Evolutionary conservation across 2,797 vertebrate genomes (phyloP).

Genomic region (Lindbergichthys nudifrons): DNA sequence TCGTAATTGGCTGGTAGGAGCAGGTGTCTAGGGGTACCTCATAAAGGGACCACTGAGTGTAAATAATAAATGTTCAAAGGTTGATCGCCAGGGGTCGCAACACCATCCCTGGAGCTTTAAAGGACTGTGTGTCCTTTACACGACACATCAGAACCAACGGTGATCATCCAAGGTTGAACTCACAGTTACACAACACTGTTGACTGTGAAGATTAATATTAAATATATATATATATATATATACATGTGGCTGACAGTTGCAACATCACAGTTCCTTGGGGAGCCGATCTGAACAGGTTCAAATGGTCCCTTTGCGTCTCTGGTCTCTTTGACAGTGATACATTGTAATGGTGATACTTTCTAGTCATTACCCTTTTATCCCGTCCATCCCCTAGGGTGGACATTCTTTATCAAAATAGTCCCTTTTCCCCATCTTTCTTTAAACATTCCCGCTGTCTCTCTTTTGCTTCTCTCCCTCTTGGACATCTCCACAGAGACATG

Average conservation of each 20-base stretch:
- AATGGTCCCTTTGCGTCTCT: constrained; percentile 48
- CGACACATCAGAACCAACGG: neutral
- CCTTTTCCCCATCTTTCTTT: constrained; percentile 60
- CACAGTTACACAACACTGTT: neutral
- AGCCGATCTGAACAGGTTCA: constrained; percentile 49
- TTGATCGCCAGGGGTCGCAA: neutral
- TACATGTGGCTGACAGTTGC: constrained; percentile 31
- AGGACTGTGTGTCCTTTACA: neutral
- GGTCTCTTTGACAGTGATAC: constrained; percentile 69
- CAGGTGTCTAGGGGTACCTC: neutral
- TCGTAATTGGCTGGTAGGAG: neutral
- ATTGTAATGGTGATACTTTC: constrained; percentile 71
- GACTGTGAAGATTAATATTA: constrained; percentile 30
- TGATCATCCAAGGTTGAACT: constrained; percentile 19
- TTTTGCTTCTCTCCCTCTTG: constrained; percentile 45
- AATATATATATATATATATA: constrained; percentile 14
- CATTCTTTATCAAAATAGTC: constrained; percentile 70
- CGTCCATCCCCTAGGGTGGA: constrained; percentile 48
- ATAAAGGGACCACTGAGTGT: neutral
- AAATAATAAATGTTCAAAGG: neutral
- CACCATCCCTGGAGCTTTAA: constrained; percentile 5
- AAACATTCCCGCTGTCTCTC: constrained; percentile 50
- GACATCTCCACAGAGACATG: constrained; percentile 60
- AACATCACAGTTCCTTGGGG: constrained; percentile 41
- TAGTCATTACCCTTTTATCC: constrained; percentile 74